These are phyloP conservation scores for Mesocricetus auratus DNA, from an alignment of 2,113 vertebrate genomes.

Conservation along the genomic window DNA sequence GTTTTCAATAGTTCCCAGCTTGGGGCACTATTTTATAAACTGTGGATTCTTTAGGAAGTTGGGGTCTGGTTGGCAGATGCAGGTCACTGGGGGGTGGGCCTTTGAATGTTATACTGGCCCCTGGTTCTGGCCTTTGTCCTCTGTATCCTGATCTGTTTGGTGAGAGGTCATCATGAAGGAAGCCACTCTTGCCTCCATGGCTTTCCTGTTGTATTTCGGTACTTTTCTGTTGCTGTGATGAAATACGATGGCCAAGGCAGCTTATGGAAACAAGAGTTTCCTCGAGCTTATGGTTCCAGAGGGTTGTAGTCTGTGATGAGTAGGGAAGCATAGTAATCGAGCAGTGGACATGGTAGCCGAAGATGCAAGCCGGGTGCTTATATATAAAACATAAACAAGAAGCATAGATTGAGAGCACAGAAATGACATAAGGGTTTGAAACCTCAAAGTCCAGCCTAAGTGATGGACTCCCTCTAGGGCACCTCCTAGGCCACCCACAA, in stretches of 20 bases:
- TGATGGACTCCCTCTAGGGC: not conserved
- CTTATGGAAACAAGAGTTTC: not conserved
- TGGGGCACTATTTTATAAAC: not conserved
- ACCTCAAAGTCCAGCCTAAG: not conserved
- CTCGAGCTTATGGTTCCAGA: not conserved
- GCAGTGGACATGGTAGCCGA: too few relatives aligned
- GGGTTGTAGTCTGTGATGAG: not conserved
- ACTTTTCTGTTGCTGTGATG: not conserved
- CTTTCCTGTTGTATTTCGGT: not conserved
- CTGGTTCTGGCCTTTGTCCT: not conserved
- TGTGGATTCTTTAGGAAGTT: not conserved
- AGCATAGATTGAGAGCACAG: not conserved
- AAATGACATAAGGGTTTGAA: not conserved
- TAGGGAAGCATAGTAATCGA: not conserved
- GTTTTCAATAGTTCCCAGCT: not conserved
- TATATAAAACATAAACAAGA: not conserved
- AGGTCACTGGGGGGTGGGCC: not conserved
- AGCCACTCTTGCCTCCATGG: too few relatives aligned
- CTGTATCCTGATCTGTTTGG: not conserved
- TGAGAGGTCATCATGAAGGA: too few relatives aligned
- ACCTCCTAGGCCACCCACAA: not conserved
- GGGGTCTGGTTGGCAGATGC: not conserved
- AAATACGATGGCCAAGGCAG: not conserved
- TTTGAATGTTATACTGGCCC: not conserved
- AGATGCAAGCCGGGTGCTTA: not conserved